These are phyloP conservation scores for Aphelenchoides bicaudatus DNA, from an alignment of 2,888 invertebrate species.

Conservation along the genomic window DNA sequence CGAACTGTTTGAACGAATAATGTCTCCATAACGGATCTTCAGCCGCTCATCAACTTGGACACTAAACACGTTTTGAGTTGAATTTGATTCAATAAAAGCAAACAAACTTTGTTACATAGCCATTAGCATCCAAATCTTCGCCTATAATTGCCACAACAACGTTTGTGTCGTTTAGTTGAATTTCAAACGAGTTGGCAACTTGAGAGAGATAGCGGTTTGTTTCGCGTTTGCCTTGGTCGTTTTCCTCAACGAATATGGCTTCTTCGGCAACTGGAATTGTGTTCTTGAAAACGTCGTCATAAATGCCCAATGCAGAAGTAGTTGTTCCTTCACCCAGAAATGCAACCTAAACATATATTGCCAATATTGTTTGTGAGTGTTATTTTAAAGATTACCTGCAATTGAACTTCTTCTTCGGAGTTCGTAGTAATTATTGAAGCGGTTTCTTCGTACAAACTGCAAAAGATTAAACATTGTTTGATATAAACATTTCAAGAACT, in stretches of 20 bases:
- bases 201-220: conserved; percentile 12
- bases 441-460: conserved; percentile 15
- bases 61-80: conserved; percentile 11
- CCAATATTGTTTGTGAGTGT: too few species aligned
- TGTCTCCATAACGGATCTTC: conserved; percentile 21
- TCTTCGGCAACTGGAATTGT: conserved; percentile 27
- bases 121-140: conserved; percentile 18
- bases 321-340: conserved; percentile 15
- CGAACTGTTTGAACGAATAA: conserved; percentile 18
- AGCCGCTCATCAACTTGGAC: conserved; percentile 17
- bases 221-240: neutral
- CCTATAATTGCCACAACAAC: conserved; percentile 21
- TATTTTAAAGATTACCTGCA: too few species aligned
- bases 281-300: conserved; percentile 17
- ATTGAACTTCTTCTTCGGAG: conserved; percentile 31
- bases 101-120: conserved; percentile 26
- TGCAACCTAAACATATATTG: too few species aligned
- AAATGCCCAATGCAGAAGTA: conserved; percentile 9
- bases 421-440: conserved; percentile 19
- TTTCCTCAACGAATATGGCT: conserved; percentile 20
- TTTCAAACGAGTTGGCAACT: conserved; percentile 14
- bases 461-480: too few species aligned
- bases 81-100: neutral
- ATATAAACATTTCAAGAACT: neutral
- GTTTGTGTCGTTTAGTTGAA: conserved; percentile 15